These are phyloP conservation scores for Rallus crepitans DNA, from an alignment of 2,797 vertebrate genomes.

Conservation along the genomic window DNA sequence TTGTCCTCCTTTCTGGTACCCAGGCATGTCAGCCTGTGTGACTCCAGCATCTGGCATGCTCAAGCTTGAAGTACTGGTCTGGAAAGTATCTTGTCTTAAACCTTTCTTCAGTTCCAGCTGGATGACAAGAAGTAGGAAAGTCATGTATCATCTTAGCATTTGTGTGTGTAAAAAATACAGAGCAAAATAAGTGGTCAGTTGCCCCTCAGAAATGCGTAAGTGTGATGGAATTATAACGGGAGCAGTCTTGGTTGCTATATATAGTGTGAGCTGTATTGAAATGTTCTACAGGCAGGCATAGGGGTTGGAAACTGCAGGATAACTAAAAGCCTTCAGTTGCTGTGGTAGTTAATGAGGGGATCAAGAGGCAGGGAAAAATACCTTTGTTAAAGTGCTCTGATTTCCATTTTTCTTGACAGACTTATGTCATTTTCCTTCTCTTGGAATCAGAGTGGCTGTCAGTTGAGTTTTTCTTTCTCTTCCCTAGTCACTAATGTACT, in stretches of 20 bases:
- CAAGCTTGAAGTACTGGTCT: neutral
- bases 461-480: neutral
- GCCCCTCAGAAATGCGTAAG: neutral
- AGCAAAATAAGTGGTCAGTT: neutral
- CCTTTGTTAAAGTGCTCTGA: neutral
- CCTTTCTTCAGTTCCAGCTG: neutral
- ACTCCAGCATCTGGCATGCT: neutral
- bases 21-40: neutral
- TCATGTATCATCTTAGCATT: neutral
- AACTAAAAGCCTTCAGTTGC: neutral
- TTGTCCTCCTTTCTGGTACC: neutral
- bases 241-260: neutral
- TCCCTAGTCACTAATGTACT: neutral
- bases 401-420: neutral
- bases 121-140: neutral
- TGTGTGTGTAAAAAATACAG: neutral
- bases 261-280: neutral
- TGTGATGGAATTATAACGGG: neutral
- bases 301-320: neutral
- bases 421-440: neutral
- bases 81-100: neutral
- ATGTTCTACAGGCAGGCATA: neutral
- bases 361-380: neutral
- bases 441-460: neutral
- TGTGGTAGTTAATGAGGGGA: neutral